phyloP scores from a whole-genome alignment of 2,888 invertebrate genomes.

The Silvanus unidentatus region DNA sequence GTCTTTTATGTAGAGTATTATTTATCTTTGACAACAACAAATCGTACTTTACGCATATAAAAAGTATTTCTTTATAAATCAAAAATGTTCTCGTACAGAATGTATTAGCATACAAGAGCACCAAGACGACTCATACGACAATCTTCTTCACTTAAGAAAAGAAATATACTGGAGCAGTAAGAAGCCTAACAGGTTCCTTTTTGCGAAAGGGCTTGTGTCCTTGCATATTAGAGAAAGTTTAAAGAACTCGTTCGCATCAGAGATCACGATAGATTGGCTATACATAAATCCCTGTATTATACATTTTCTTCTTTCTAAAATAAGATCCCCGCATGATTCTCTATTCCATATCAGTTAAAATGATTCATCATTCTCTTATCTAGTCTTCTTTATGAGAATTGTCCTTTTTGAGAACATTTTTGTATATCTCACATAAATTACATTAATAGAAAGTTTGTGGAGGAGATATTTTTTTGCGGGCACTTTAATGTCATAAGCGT shows the following conservation, averaged over 20 bases:
- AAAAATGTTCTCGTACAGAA: not conserved
- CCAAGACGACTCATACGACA: not conserved
- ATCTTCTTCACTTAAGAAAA: not conserved
- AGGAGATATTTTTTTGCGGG: too few species aligned
- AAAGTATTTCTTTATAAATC: too few species aligned
- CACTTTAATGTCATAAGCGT: too few species aligned
- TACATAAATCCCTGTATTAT: conserved; percentile 45
- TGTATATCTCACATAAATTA: too few species aligned
- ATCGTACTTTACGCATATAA: too few species aligned
- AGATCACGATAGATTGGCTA: conserved; percentile 45
- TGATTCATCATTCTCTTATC: too few species aligned
- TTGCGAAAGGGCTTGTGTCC: conserved; percentile 29
- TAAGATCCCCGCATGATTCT: conserved; percentile 6
- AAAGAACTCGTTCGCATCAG: conserved; percentile 37
- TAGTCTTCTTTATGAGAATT: too few species aligned
- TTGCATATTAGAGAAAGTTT: conserved; percentile 33
- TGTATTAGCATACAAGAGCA: not conserved
- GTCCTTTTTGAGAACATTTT: too few species aligned
- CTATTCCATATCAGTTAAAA: too few species aligned
- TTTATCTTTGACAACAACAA: too few species aligned
- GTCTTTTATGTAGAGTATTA: too few species aligned
- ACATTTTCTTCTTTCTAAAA: conserved; percentile 29
- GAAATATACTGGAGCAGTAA: not conserved
- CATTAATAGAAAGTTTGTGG: too few species aligned
- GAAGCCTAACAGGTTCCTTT: conserved; percentile 4